Base-by-base conservation (phyloP, 2,888 invertebrate species). In the Amphiduros pacificus region DNA sequence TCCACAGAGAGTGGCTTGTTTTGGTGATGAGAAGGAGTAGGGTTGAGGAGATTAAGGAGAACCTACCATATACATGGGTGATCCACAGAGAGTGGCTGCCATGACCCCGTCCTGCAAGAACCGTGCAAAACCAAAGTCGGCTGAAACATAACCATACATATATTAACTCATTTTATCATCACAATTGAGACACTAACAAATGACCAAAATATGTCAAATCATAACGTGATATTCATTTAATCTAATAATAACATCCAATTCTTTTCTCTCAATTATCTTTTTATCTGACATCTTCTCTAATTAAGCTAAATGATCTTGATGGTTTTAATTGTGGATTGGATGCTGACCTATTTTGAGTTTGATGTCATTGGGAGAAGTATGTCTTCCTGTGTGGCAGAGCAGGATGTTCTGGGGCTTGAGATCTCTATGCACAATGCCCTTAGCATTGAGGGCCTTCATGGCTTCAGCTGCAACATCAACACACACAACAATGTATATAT, bases 391-490 rank as follows among this genome's bases (percentile, higher is more conserved):
- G 83, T 95, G 92, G 76, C 94, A 94, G 70, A 99, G 87, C 66
- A 99, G 86, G 80, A 99, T 98, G 85, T 99, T 99, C 86, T 99
- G 99, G 54, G 99, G 99, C 84, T 99, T 99, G 80, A 99, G 88
- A 86, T 99, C 99, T 74, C 99, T 88, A 84, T 99, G 99, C 64
- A 99, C 95, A 78, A 99, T 95, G 74, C 95, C 98, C 86, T 97
- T 98, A 71, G 91, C 92, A 85, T 95, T 92, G 71, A 99, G 87
- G 54, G 98, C 97, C 81, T 92, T 91, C 94, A 99, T 94, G 64
- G 99, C 98, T 76, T 92, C 94, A 73, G 97, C 98, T 90, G 77
- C 50, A 77, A 26, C 49, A 28, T 54, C 41, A 14, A 22, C 11
- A 49, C 11, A 20, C 1, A 49, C 1, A 52, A 9, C 6, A 29